A percentile compares a stretch with the other conserved stretches of the same genome.
Conservation (phyloP, 2,113 vertebrate genomes). For the Dascyllus trimaculatus region DNA sequence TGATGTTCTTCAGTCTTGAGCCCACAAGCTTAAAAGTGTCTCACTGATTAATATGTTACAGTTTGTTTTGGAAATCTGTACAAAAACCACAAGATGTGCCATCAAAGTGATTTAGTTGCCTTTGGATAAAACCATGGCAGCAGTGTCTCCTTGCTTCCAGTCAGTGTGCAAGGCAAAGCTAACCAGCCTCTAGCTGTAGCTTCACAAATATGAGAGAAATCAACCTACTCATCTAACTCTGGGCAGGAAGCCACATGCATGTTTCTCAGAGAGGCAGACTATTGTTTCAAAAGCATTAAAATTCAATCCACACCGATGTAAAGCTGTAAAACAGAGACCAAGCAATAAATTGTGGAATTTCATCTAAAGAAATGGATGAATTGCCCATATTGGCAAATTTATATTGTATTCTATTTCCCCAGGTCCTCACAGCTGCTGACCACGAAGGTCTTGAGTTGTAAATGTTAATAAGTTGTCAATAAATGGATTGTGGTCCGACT, state of each 20-base stretch:
- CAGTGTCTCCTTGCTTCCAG: background rate
- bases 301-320: background rate
- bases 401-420: conserved; percentile 12
- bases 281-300: background rate
- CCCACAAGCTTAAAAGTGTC: too few relatives aligned
- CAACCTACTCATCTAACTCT: background rate
- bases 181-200: background rate
- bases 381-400: background rate
- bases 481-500: conserved; percentile 36
- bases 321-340: background rate
- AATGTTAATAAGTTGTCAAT: conserved; percentile 49
- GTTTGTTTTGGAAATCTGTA: background rate
- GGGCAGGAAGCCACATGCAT: background rate
- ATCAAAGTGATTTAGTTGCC: background rate
- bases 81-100: background rate
- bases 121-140: background rate
- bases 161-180: background rate
- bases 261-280: background rate
- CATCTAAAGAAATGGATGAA: conserved; percentile 17
- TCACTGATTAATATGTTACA: too few relatives aligned
- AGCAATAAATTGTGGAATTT: background rate
- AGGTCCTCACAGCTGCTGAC: conserved; percentile 35
- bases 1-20: too few relatives aligned
- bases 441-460: conserved; percentile 21
- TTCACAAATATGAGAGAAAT: background rate